Conservation (phyloP, 2,888 invertebrate species). For the Ischnus inquisitorius region DNA sequence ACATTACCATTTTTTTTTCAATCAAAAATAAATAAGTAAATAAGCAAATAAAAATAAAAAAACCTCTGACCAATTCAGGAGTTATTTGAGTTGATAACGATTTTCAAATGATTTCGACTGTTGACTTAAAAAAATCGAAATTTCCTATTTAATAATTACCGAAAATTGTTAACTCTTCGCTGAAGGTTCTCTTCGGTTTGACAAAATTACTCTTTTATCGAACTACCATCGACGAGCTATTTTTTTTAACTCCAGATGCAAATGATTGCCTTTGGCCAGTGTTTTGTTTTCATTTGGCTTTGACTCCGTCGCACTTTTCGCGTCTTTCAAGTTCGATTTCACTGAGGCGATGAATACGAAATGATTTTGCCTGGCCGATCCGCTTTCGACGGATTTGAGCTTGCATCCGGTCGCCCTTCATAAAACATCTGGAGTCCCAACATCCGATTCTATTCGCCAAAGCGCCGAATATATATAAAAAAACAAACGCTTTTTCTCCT, state of each 20-base stretch:
- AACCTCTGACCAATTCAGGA: no score
- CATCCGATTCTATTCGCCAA: slow-evolving; percentile 5
- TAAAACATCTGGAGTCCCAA: not conserved
- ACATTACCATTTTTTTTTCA: no score
- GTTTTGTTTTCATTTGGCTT: not conserved
- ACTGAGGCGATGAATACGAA: not conserved
- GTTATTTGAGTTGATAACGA: no score
- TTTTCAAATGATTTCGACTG: no score
- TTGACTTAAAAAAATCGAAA: no score
- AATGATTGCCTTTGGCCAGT: not conserved
- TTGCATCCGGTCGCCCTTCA: not conserved
- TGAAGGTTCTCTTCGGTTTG: no score
- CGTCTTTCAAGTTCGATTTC: not conserved
- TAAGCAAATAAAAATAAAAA: no score
- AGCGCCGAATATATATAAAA: no score
- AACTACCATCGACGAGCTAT: not conserved
- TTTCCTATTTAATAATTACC: no score
- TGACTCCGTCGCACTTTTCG: not conserved
- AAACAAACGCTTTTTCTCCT: not conserved
- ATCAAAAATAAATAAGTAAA: no score
- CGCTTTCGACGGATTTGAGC: not conserved
- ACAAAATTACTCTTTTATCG: no score
- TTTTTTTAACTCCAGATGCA: not conserved
- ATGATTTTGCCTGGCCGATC: not conserved
- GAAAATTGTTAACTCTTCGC: no score